Evolutionary conservation across 1,140 invertebrate species (phyloP), one percentile per base, ranked within the genome.

Genomic region (Aphaenogaster ashmeadi): DNA sequence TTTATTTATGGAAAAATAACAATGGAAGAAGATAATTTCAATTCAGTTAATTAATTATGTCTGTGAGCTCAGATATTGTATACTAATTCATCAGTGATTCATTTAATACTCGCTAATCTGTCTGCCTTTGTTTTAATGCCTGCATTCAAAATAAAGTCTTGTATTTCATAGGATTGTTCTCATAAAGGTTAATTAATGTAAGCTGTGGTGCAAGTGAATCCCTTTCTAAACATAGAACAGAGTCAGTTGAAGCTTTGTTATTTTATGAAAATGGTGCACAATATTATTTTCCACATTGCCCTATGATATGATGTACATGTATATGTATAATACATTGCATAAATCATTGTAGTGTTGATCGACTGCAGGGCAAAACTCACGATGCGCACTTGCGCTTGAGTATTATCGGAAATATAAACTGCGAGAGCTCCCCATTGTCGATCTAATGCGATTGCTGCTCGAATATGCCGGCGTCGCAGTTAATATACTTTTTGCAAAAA

Each of bases 351-450:
- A 8, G 27, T 54, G 41, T 72, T 83, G 27, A 84, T 84, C 54
- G 33, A 84, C 18, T 21, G 18, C 67, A 18, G 13, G 27, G 9
- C 27, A n/a, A 83, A 74, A 72, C 27, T 83, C 18, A 33, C 18
- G 52, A 36, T 41, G 80, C 18, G 21, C 27, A 47, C 13, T 72
- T 54, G n/a, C 67, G 52, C 52, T 60, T 33, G 52, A 58, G n/a
- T 47, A 84, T 84, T 74, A 84, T 84, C 80, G 41, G 54, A 75
- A 84, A 60, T 84, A 84, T 84, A 74, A 84, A 84, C 54, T 62
- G 54, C 80, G 8, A 74, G 27, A 58, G 80, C 54, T 21, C 41
- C 8, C 74, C 38, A 41, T 47, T 62, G 41, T 18, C 54, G 54
- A 33, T 84, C 33, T 84, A 84, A 84, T 84, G 41, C 69, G 69